Evolutionary conservation across 2,113 vertebrate species (phyloP).

Genomic region (Uria aalge): DNA sequence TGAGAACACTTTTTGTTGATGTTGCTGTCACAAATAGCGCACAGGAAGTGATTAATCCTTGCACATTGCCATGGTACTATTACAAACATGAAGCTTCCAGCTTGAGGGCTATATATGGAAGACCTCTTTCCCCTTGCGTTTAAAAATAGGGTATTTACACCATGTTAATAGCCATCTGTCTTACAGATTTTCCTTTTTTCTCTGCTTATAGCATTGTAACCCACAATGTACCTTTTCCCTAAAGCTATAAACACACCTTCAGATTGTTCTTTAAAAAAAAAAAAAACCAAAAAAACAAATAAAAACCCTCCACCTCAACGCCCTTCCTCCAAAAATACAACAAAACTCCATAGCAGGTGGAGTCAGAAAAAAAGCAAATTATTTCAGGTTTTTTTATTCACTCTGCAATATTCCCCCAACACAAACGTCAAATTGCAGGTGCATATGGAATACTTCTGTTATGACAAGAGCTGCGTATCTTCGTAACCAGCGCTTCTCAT

Average conservation of each 20-base stretch:
- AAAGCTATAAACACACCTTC: slow-evolving; percentile 65
- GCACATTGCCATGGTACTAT: background rate
- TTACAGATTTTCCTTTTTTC: slow-evolving; percentile 39
- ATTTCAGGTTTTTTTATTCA: slow-evolving; percentile 58
- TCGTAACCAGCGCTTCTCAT: slow-evolving; percentile 55
- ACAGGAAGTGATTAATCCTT: background rate
- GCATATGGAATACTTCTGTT: slow-evolving; percentile 63
- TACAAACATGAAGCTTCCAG: background rate
- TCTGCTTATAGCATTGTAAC: slow-evolving; percentile 36
- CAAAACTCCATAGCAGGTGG: slow-evolving; percentile 57
- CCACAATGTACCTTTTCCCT: slow-evolving; percentile 50
- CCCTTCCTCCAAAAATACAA: slow-evolving; percentile 17
- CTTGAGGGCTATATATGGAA: slow-evolving; percentile 1
- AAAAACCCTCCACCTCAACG: background rate
- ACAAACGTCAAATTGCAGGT: slow-evolving; percentile 71
- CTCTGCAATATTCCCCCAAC: slow-evolving; percentile 69
- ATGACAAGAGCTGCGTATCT: slow-evolving; percentile 71
- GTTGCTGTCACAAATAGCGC: background rate
- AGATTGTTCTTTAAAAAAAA: background rate
- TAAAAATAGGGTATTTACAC: slow-evolving; percentile 20
- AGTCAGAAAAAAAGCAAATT: slow-evolving; percentile 42
- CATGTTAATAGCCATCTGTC: slow-evolving; percentile 47
- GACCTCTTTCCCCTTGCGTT: slow-evolving; percentile 1
- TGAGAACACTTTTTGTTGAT: background rate
- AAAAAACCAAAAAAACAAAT: background rate